A percentile compares a stretch with the other conserved stretches of the same genome.
Conservation (phyloP, 1,140 invertebrate species). For the Ostrea denselamellosa region DNA sequence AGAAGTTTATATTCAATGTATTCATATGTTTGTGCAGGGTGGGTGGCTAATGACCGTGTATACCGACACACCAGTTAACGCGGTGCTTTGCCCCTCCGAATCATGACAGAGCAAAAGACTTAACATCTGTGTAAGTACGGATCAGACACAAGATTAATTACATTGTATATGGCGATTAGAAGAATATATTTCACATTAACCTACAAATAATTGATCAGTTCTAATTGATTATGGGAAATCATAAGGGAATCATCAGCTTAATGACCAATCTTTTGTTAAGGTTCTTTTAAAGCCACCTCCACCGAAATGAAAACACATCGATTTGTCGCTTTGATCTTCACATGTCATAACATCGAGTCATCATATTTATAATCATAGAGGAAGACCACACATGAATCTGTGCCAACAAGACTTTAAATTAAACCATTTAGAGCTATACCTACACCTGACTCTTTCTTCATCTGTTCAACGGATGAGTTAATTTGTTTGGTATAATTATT, state of each 20-base stretch:
- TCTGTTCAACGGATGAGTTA: conserved; percentile 24
- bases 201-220: not conserved
- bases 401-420: not conserved
- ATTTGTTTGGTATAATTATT: conserved; percentile 33
- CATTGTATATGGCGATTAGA: conserved; percentile 1
- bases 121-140: not conserved
- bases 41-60: not conserved
- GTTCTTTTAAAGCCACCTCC: not conserved
- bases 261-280: not conserved
- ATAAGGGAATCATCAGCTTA: not conserved
- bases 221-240: not conserved
- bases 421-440: not conserved
- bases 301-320: not conserved
- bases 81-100: not conserved
- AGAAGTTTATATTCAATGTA: conserved; percentile 9
- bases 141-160: conserved; percentile 22
- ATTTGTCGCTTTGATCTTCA: not conserved
- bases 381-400: conserved; percentile 1
- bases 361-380: conserved; percentile 20
- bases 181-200: not conserved
- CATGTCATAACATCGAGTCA: conserved; percentile 18
- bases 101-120: not conserved
- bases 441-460: conserved; percentile 11
- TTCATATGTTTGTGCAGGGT: conserved; percentile 28
- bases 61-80: not conserved